phyloP scores from a whole-genome alignment of 2,113 vertebrate genomes.

The Cebidichthys violaceus region DNA sequence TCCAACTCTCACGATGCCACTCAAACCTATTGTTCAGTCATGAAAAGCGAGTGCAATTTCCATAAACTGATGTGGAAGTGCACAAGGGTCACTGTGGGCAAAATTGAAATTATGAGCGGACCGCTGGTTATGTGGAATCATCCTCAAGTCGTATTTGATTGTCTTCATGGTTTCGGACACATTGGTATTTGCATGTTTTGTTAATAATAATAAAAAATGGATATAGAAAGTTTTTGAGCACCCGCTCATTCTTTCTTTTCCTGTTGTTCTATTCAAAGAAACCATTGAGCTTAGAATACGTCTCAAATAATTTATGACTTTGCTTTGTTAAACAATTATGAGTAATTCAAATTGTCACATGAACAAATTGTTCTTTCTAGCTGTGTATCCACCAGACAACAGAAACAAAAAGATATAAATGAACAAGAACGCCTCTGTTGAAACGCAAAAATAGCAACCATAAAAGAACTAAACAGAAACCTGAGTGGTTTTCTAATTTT shows the following conservation, averaged over 20 bases:
- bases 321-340: background rate
- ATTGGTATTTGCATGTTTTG: background rate
- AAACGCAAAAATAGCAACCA: background rate
- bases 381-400: background rate
- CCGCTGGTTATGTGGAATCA: background rate
- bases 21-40: conserved; percentile 63
- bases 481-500: background rate
- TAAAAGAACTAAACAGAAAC: background rate
- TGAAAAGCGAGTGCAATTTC: conserved; percentile 51
- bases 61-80: conserved; percentile 52
- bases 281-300: background rate
- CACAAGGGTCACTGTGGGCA: conserved; percentile 22
- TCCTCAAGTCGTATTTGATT: background rate
- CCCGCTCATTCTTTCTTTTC: background rate
- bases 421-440: background rate
- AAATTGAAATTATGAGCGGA: background rate
- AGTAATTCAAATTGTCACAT: background rate
- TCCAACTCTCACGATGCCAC: conserved; percentile 58
- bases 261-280: background rate
- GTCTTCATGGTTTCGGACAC: background rate
- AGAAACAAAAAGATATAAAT: background rate
- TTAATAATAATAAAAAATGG: background rate
- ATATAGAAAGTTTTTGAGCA: background rate
- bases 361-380: background rate
- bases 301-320: background rate